A percentile compares a stretch with the other conserved stretches of the same genome.
Evolutionary conservation across 2,113 vertebrate genomes (phyloP).

Genomic region (Pelecanus crispus): DNA sequence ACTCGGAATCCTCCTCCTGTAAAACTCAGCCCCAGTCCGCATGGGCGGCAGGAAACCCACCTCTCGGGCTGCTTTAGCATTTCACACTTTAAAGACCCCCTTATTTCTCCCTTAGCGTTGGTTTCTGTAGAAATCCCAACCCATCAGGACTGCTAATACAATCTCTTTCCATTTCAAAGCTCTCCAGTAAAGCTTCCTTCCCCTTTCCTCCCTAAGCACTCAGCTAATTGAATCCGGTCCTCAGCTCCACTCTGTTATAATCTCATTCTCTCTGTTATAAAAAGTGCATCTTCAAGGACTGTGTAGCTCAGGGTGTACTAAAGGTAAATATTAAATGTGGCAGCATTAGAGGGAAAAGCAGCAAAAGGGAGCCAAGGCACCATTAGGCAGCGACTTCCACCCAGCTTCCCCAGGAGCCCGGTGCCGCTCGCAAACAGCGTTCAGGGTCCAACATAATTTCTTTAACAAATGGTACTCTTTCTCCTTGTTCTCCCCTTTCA

Average conservation of each 20-base stretch:
- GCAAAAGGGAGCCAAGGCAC: background rate
- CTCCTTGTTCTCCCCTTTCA: rapidly evolving
- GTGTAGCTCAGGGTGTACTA: background rate
- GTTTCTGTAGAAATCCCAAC: background rate
- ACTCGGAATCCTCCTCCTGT: background rate
- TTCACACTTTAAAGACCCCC: background rate
- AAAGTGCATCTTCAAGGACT: background rate
- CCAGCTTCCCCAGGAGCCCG: background rate
- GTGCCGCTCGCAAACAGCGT: background rate
- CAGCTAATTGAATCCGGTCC: background rate
- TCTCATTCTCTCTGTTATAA: background rate
- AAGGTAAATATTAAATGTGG: background rate
- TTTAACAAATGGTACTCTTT: background rate
- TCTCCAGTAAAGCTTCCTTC: background rate
- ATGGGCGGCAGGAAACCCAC: background rate
- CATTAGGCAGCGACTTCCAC: background rate
- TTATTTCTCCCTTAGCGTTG: background rate
- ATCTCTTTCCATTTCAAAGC: background rate
- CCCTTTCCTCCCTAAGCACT: background rate
- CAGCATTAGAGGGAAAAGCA: background rate
- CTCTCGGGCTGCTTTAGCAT: background rate
- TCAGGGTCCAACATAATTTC: rapidly evolving
- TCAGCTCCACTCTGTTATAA: background rate
- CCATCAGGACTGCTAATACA: background rate
- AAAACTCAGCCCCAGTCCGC: background rate